These are phyloP conservation scores for Phyllostomus hastatus DNA, from an alignment of 2,113 vertebrate genomes.

Conservation along the genomic window DNA sequence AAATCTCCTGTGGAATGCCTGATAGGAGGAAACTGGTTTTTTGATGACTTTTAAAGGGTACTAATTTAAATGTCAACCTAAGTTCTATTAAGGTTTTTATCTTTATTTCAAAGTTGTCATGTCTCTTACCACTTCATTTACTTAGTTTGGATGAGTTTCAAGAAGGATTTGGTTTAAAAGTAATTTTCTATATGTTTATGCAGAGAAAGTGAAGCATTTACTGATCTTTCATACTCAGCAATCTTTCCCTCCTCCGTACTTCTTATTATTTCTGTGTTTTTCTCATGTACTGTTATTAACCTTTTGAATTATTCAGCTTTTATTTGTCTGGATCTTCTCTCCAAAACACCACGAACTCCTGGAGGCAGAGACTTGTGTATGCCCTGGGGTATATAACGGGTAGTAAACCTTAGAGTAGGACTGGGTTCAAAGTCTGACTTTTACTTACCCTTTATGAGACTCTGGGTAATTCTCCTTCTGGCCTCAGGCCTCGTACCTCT, in stretches of 20 bases:
- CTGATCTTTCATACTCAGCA: not conserved
- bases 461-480: slow-evolving; percentile 14
- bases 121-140: slow-evolving; percentile 21
- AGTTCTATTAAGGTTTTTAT: slow-evolving; percentile 42
- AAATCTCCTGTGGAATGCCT: not conserved
- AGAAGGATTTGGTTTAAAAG: slow-evolving; percentile 39
- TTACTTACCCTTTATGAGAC: not conserved
- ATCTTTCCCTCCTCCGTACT: not conserved
- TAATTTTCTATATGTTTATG: slow-evolving; percentile 37
- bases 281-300: not conserved
- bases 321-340: slow-evolving; percentile 1
- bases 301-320: slow-evolving; percentile 18
- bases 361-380: not conserved
- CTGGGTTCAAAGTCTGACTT: not conserved
- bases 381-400: not conserved
- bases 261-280: slow-evolving; percentile 26
- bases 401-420: not conserved
- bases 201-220: not conserved
- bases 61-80: slow-evolving; percentile 66
- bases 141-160: slow-evolving; percentile 45
- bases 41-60: slow-evolving; percentile 44
- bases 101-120: slow-evolving; percentile 51
- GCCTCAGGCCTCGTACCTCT: not conserved
- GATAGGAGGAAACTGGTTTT: slow-evolving; percentile 42
- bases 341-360: not conserved